Conservation (phyloP, 2,888 invertebrate species). For the Patella pellucida region DNA sequence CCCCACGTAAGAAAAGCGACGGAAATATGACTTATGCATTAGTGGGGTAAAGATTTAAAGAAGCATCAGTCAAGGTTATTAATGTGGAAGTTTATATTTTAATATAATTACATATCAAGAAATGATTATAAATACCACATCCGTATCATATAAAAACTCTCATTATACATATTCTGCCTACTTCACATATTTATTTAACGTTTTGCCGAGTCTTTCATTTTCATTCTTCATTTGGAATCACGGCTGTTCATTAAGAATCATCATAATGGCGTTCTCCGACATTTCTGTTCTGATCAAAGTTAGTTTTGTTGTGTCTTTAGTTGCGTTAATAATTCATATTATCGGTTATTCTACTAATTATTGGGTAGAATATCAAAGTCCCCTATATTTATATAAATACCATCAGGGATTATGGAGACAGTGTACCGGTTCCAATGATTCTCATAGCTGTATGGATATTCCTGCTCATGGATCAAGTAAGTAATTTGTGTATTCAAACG, state of each 20-base stretch:
- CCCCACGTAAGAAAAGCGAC: no score
- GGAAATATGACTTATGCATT: no score
- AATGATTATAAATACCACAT: no score
- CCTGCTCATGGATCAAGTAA: background rate
- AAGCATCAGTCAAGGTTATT: no score
- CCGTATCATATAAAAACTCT: no score
- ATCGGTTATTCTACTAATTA: slow-evolving; percentile 2
- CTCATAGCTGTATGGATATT: background rate
- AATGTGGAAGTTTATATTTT: no score
- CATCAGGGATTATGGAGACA: background rate
- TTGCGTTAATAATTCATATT: background rate
- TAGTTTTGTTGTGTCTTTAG: background rate
- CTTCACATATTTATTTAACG: no score
- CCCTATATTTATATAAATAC: background rate
- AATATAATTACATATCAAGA: no score
- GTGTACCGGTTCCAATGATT: background rate
- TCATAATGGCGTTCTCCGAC: background rate
- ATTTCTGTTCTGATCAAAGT: background rate
- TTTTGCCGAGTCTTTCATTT: background rate
- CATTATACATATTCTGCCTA: no score
- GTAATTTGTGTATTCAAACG: background rate
- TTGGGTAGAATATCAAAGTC: background rate
- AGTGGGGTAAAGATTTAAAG: no score
- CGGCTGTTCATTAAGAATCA: background rate
- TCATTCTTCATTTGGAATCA: background rate